Conservation (phyloP, 2,113 vertebrate species). For the Corythaeola cristata region DNA sequence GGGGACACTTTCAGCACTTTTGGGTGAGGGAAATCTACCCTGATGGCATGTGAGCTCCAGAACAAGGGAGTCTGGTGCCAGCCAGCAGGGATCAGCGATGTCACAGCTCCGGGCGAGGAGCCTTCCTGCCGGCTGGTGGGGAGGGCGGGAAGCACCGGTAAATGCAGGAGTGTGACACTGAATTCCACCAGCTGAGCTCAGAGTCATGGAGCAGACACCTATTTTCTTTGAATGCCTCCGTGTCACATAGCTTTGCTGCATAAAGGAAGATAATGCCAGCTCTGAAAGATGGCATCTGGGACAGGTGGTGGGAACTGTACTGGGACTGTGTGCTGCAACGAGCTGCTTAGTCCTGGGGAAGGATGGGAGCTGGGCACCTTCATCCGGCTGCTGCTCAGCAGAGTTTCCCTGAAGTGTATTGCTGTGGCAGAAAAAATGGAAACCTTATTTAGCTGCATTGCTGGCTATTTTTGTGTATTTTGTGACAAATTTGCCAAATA, state of each 20-base stretch:
- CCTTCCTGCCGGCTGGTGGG: neutral
- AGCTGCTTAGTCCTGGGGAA: neutral
- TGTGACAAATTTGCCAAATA: neutral
- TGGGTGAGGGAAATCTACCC: neutral
- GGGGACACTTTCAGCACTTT: neutral
- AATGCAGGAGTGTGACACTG: neutral
- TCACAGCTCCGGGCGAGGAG: neutral
- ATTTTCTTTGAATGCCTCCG: neutral
- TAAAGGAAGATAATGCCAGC: no score
- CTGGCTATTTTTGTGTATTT: neutral
- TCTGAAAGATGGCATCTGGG: neutral
- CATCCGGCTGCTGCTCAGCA: neutral
- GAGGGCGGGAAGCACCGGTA: no score
- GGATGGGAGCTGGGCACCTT: neutral
- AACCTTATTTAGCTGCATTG: neutral
- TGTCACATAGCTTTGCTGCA: no score
- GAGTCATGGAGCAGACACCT: neutral
- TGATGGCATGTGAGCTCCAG: neutral
- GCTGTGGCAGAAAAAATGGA: neutral
- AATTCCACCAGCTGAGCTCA: neutral
- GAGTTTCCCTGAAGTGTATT: neutral
- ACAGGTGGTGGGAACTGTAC: no score
- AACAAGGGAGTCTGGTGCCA: neutral
- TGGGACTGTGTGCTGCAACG: fast-evolving
- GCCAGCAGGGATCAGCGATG: neutral